These are phyloP conservation scores for Guaruba guarouba DNA, from an alignment of 2,113 vertebrate genomes.

Conservation along the genomic window DNA sequence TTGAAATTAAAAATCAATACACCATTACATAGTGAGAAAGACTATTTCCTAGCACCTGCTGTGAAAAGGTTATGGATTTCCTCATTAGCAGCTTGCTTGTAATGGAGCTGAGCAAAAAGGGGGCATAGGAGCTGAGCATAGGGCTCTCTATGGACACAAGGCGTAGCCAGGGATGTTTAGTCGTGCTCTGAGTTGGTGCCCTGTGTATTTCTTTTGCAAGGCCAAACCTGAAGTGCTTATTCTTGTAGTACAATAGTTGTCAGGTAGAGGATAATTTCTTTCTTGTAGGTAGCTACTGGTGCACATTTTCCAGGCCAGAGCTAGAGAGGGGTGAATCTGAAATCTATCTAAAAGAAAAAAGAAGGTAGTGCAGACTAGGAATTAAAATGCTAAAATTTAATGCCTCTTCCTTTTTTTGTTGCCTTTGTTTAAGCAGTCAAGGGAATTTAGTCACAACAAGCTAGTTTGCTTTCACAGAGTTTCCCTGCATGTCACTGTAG, in stretches of 20 bases:
- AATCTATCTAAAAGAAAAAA: background rate
- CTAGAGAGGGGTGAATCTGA: background rate
- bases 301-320: background rate
- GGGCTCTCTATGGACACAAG: fast-evolving
- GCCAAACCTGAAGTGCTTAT: background rate
- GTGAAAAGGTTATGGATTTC: conserved; percentile 60
- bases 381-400: background rate
- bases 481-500: background rate
- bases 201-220: background rate
- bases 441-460: background rate
- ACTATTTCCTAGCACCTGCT: conserved; percentile 14
- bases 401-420: background rate
- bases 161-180: background rate
- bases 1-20: conserved; percentile 67
- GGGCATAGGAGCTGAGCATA: background rate
- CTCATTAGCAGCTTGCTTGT: conserved; percentile 17
- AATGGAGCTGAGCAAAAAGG: background rate
- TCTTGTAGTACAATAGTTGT: background rate
- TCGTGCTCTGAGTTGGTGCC: fast-evolving
- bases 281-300: background rate
- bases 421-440: background rate
- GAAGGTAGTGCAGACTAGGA: background rate
- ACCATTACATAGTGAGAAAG: background rate
- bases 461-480: background rate
- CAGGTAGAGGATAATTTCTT: background rate